These are phyloP conservation scores for Epizoanthus rinbou DNA, from an alignment of 92 coral and sea anemone species.

Conservation along the genomic window DNA sequence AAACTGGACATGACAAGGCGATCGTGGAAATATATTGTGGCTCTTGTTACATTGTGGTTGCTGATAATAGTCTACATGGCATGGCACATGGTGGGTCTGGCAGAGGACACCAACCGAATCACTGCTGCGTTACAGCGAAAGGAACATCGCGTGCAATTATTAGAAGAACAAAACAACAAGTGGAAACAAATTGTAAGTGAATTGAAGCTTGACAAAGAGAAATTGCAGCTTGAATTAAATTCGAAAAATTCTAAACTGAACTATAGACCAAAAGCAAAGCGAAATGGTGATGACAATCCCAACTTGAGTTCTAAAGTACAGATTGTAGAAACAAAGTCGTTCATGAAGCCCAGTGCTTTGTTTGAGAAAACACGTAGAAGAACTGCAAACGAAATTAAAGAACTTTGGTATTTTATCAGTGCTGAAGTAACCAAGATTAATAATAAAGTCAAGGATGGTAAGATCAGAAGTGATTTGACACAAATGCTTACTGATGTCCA, in stretches of 20 bases:
- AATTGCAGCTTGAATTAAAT: slow-evolving; percentile 49
- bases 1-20: slow-evolving; percentile 54
- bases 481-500: slow-evolving; percentile 71
- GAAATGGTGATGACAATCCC: background rate
- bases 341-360: slow-evolving; percentile 55
- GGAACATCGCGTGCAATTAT: slow-evolving; percentile 65
- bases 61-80: slow-evolving; percentile 80
- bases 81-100: slow-evolving; percentile 74
- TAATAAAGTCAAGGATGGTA: slow-evolving; percentile 33
- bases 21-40: slow-evolving; percentile 74
- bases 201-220: slow-evolving; percentile 54
- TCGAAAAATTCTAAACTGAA: slow-evolving; percentile 53
- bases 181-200: slow-evolving; percentile 71
- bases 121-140: slow-evolving; percentile 59
- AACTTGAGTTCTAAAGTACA: background rate
- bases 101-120: slow-evolving; percentile 72
- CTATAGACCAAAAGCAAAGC: slow-evolving; percentile 13
- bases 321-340: background rate
- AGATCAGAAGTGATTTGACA: slow-evolving; percentile 51
- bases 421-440: slow-evolving; percentile 82
- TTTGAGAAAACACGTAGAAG: slow-evolving; percentile 67
- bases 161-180: slow-evolving; percentile 61
- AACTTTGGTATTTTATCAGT: slow-evolving; percentile 90
- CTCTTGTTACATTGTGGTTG: slow-evolving; percentile 72
- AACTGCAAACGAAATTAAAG: slow-evolving; percentile 78